Evolutionary conservation across 2,888 invertebrate genomes (phyloP).

Genomic region (Electrophaes corylata): DNA sequence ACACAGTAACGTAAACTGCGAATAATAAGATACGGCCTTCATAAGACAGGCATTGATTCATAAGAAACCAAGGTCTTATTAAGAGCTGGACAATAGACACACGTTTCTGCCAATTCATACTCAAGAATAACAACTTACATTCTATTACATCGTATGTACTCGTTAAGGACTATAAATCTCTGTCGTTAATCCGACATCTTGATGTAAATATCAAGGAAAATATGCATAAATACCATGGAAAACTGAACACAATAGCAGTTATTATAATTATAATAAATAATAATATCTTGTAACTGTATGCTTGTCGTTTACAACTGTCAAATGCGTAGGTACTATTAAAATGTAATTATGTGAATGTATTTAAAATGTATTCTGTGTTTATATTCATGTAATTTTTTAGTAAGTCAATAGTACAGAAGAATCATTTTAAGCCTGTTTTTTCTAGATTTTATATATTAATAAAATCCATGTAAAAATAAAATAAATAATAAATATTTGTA

Average conservation of each 20-base stretch:
- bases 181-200: conserved; percentile 29
- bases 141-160: conserved; percentile 18
- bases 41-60: neutral
- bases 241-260: conserved; percentile 36
- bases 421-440: no score
- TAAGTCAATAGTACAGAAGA: no score
- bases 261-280: conserved; percentile 30
- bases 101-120: conserved; percentile 25
- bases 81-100: conserved; percentile 19
- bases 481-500: no score
- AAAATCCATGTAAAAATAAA: no score
- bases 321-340: conserved; percentile 6
- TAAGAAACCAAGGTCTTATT: conserved; percentile 2
- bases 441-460: no score
- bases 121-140: conserved; percentile 22
- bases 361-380: neutral
- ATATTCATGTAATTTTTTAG: neutral
- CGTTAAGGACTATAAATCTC: conserved; percentile 31
- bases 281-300: conserved; percentile 14
- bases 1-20: no score
- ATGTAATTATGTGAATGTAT: conserved; percentile 13
- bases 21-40: neutral
- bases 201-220: conserved; percentile 41
- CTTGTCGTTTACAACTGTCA: conserved; percentile 21
- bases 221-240: conserved; percentile 25